phyloP scores from a whole-genome alignment of 2,888 invertebrate genomes.

The Willowsia nigromaculata region DNA sequence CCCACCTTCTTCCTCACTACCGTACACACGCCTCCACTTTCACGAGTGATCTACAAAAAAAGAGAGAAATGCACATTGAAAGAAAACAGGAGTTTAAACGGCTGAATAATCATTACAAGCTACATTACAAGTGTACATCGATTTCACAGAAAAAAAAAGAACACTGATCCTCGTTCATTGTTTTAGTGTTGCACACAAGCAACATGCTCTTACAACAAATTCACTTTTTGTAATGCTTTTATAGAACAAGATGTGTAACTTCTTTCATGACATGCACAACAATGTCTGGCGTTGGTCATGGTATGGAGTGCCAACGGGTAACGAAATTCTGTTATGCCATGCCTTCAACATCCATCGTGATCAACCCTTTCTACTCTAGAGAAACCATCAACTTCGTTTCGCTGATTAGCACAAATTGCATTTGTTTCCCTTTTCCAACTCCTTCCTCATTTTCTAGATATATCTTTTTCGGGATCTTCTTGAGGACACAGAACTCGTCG shows the following conservation, averaged over 20 bases:
- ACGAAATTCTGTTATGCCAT: conserved; percentile 15
- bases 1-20: background rate
- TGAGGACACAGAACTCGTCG: background rate
- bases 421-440: conserved; percentile 40
- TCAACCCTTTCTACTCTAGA: conserved; percentile 28
- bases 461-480: background rate
- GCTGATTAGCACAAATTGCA: conserved; percentile 64
- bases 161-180: background rate
- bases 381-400: conserved; percentile 61
- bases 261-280: conserved; percentile 32
- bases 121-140: background rate
- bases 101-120: conserved; percentile 46
- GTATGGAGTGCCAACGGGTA: background rate
- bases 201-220: background rate
- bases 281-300: conserved; percentile 19
- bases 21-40: background rate
- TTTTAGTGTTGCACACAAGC: background rate
- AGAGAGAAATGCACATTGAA: background rate
- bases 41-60: conserved; percentile 33
- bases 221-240: background rate
- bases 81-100: conserved; percentile 19
- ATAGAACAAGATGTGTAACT: background rate
- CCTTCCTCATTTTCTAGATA: conserved; percentile 47
- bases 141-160: background rate
- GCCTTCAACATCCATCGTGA: conserved; percentile 5